phyloP scores from a whole-genome alignment of 1,140 invertebrate genomes.

The Trichonephila clavipes region DNA sequence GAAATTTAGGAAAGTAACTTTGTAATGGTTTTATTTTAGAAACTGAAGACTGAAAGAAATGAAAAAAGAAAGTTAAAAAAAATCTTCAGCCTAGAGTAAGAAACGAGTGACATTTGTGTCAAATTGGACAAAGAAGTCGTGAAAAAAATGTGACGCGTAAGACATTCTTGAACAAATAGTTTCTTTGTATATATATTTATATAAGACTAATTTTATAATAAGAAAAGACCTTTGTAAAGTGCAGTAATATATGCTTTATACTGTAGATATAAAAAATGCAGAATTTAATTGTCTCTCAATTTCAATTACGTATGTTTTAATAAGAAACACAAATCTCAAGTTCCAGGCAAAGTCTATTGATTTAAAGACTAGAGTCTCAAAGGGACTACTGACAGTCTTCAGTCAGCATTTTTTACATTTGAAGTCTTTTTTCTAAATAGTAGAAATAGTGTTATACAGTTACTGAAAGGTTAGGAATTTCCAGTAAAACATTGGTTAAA shows the following conservation, averaged over 20 bases:
- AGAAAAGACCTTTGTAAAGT: not conserved
- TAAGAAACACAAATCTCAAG: constrained; percentile 2
- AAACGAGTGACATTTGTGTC: constrained; percentile 32
- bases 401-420: too few species aligned
- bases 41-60: not conserved
- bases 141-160: not conserved
- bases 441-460: too few species aligned
- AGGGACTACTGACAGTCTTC: too few species aligned
- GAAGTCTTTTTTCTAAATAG: too few species aligned
- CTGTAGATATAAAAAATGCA: not conserved
- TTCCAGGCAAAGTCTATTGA: not conserved
- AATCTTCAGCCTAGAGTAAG: not conserved
- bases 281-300: not conserved
- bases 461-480: too few species aligned
- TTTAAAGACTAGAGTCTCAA: not conserved
- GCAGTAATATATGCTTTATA: not conserved
- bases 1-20: constrained; percentile 28
- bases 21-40: constrained; percentile 18
- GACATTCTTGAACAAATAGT: not conserved
- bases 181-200: not conserved
- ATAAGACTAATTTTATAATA: not conserved
- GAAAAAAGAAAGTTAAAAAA: not conserved
- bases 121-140: constrained; percentile 18
- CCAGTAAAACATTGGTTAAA: too few species aligned
- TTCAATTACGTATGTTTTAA: constrained; percentile 15